A percentile compares a stretch with the other conserved stretches of the same genome.
Conservation (phyloP, 2,888 invertebrate species). For the Hydrotaea cyrtoneurina region DNA sequence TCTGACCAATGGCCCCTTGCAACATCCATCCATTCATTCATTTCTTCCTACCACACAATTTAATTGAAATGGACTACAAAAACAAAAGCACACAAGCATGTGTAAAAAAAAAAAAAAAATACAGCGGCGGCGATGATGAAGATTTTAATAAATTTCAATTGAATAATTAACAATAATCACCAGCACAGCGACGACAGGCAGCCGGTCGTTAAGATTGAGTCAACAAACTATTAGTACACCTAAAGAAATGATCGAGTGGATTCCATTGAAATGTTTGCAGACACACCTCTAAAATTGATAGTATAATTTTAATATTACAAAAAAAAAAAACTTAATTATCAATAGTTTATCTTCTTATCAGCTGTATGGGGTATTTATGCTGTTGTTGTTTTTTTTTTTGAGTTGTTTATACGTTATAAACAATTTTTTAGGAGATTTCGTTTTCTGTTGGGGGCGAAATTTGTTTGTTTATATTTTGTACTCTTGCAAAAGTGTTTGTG, state of each 20-base stretch:
- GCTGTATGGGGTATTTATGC: background rate
- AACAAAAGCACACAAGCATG: conserved; percentile 22
- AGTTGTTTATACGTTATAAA: conserved; percentile 15
- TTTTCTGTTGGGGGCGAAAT: conserved; percentile 5
- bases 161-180: conserved; percentile 76
- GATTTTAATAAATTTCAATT: conserved; percentile 76
- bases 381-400: background rate
- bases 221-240: conserved; percentile 39
- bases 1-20: background rate
- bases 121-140: conserved; percentile 23
- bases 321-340: background rate
- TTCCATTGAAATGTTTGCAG: background rate
- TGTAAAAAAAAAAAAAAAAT: conserved; percentile 46
- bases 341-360: background rate
- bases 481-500: no score
- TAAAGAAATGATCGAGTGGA: conserved; percentile 32
- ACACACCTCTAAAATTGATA: background rate
- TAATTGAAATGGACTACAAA: conserved; percentile 33
- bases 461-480: background rate
- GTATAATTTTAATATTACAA: background rate
- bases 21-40: conserved; percentile 25
- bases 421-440: background rate
- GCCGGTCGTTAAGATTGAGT: no score
- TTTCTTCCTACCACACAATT: conserved; percentile 43
- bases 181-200: conserved; percentile 43